Evolutionary conservation across 1,140 invertebrate genomes (phyloP), one percentile per base, ranked within the genome.

Genomic region (Procambarus virginalis): DNA sequence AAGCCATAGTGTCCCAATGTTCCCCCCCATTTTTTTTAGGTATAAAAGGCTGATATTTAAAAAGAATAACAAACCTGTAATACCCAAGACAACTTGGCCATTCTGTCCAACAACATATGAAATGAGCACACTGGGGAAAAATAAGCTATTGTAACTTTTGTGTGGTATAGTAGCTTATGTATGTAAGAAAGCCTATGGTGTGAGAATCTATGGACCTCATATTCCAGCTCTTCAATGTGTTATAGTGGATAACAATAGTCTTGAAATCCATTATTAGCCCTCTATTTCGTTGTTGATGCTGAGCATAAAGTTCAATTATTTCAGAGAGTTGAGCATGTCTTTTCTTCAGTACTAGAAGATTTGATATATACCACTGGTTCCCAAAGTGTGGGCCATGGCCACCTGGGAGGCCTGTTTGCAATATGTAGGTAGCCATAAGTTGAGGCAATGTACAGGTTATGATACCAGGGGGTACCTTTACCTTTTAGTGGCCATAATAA

Each of bases 71-170:
- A 77, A 85, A 58, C 73, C 49, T 58, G 73, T 77, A 73, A 22
- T 55, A 77, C 22, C 34, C 73, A 85, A 85, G 51, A 60, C 70
- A 85, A 85, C 70, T 85, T 77, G 73, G 75, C 49, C 84, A 85
- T 58, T 84, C 84, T 76, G 84, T 85, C 84, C 84, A 75, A 55
- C 84, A n/a, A 83, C 64, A 22, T 68, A 78, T 84, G 86, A 89
- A 89, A 89, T 89, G 86, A 89, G 86, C 86, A 89, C 86, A 82
- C 79, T 89, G 86, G 86, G 80, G 64, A 79, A 60, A 86, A 86
- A 89, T 89, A 77, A 89, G 86, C 86, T 89, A 83, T 89, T 83
- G 79, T 89, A 83, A 89, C 70, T 75, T 89, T 73, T 89, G 58
- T 83, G 79, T 89, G 86, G 86, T 89, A 89, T 89, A 82, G 79